Percentiles rank a stretch among this genome's conserved stretches.
phyloP scores from a whole-genome alignment of 2,797 vertebrate genomes.

The Pogonophryne albipinna region DNA sequence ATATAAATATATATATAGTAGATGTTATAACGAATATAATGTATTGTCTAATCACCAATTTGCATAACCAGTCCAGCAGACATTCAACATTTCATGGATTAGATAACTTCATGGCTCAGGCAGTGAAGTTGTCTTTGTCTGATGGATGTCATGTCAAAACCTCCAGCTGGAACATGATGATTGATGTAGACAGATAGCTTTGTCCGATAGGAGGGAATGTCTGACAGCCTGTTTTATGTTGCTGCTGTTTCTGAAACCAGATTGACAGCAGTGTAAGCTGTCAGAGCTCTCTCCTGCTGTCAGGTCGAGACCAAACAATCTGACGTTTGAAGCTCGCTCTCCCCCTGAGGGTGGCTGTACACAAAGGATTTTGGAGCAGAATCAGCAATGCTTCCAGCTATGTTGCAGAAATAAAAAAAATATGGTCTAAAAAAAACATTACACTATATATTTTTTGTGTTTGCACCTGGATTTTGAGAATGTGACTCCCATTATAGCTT shows the following conservation, averaged over 20 bases:
- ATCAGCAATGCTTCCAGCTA: conserved; percentile 34
- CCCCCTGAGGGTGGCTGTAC: conserved; percentile 37
- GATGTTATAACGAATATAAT: not conserved
- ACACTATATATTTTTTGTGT: not conserved
- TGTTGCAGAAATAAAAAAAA: conserved; percentile 20
- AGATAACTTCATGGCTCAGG: not conserved
- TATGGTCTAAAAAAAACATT: conserved; percentile 2
- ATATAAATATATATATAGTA: not conserved
- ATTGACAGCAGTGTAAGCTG: conserved; percentile 56
- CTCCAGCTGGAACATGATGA: conserved; percentile 42
- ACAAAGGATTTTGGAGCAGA: conserved; percentile 19
- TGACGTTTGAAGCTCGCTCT: conserved; percentile 8
- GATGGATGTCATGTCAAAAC: conserved; percentile 33
- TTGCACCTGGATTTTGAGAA: conserved; percentile 21
- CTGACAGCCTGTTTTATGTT: conserved; percentile 55
- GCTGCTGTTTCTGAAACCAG: conserved; percentile 41
- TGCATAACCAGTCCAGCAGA: not conserved
- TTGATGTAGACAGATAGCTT: conserved; percentile 40
- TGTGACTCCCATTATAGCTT: not conserved
- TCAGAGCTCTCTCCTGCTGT: conserved; percentile 49
- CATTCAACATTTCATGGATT: not conserved
- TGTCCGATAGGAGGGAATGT: conserved; percentile 26
- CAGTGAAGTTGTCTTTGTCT: conserved; percentile 25
- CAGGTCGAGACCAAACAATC: conserved; percentile 53
- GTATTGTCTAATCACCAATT: not conserved